A percentile compares a stretch with the other conserved stretches of the same genome.
These are phyloP conservation scores for Pogonus chalceus DNA, from an alignment of 1,140 invertebrate species.

Conservation along the genomic window DNA sequence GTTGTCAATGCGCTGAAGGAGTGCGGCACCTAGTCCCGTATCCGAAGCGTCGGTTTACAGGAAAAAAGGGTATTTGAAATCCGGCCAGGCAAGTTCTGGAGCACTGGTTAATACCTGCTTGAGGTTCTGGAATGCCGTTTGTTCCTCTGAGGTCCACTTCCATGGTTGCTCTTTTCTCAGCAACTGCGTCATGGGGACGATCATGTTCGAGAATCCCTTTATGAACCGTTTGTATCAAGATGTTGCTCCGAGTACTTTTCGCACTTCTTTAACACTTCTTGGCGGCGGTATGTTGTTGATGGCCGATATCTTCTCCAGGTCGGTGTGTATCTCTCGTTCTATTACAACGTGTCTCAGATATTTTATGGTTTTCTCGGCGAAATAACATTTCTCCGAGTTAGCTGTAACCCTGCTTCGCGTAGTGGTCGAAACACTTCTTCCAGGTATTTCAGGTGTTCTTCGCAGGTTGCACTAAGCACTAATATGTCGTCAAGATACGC, in stretches of 20 bases:
- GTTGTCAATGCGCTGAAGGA: background rate
- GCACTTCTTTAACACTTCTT: background rate
- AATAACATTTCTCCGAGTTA: no score
- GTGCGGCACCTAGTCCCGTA: background rate
- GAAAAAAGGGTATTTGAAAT: background rate
- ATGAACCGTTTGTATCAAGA: background rate
- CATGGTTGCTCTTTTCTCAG: background rate
- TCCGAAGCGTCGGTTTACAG: constrained; percentile 3
- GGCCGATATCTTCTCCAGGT: no score
- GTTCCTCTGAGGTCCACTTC: background rate
- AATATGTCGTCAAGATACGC: no score
- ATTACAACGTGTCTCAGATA: no score
- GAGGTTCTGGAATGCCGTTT: background rate
- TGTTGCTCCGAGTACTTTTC: background rate
- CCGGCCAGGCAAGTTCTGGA: background rate
- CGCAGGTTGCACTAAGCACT: no score
- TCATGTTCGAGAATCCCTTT: background rate
- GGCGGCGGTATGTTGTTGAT: no score
- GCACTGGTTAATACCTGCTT: background rate
- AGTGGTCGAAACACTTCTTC: no score
- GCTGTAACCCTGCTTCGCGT: no score
- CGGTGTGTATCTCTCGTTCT: no score
- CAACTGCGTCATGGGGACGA: background rate
- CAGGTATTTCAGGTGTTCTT: no score
- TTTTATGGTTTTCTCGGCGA: no score